Evolutionary conservation across 2,113 vertebrate genomes (phyloP), one percentile per base, ranked within the genome.

Genomic region (Oostethus manadensis): DNA sequence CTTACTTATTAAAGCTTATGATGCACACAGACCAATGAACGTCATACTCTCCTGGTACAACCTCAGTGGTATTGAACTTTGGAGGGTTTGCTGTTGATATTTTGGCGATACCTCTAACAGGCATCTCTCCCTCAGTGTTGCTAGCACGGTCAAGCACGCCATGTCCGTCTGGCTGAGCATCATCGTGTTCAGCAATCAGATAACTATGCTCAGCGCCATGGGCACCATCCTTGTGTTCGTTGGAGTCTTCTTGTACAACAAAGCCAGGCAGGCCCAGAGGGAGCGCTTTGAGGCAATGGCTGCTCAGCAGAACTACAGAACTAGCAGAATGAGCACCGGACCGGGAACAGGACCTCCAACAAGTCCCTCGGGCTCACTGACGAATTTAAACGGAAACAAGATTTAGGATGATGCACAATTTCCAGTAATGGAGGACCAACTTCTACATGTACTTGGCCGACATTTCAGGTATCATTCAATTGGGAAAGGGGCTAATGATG

Each of bases 91-190:
- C 23, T 26, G 5, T 26, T 3, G 23, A 26, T 26, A 26, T 26
- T 26, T 26, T 26, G 1, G 11, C 9, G n/a, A 23, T 11, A 40
- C 3, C 45, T 46, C 46, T 26, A 21, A 8, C 40, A 6, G 7
- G 40, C n/a, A 0, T 62, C 16, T 60, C 35, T 22, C 43, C 68
- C 48, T 48, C 83, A 98, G 97, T 6, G 97, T 99, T 2, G 97
- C 95, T 64, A 98, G 97, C 70, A 98, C 96, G 0, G 95, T 96
- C 74, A 99, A 99, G 64, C 97, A 99, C 0, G 97, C 97, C 3
- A 62, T 98, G 74, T 98, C 94, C 1, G 92, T 98, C 55, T 99
- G 96, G 97, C 89, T 99, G 26, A 99, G 97, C 76, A 83, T 99
- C 84, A 92, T 99, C 11, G 82, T 99, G 18, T 99, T 99, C 21